phyloP scores from a whole-genome alignment of 2,797 vertebrate species.

The Catamblyrhynchus diadema region DNA sequence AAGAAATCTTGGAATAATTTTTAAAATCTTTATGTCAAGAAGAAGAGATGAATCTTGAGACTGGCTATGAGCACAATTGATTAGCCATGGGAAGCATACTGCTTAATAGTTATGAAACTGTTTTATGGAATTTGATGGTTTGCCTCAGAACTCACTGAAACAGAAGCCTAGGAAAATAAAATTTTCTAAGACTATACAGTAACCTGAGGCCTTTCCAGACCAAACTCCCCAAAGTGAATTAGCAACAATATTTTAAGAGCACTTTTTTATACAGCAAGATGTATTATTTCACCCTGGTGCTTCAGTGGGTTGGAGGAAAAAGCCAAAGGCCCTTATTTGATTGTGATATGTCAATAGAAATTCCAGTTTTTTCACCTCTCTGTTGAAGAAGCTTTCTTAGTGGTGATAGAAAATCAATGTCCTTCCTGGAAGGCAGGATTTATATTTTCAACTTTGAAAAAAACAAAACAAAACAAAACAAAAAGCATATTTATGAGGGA shows the following conservation, averaged over 20 bases:
- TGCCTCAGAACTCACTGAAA: neutral
- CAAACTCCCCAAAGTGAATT: neutral
- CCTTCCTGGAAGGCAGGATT: neutral
- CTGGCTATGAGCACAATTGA: neutral
- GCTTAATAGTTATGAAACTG: neutral
- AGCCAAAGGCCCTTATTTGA: neutral
- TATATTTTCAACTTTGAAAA: neutral
- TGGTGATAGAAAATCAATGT: neutral
- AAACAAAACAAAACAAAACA: neutral
- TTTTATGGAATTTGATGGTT: neutral
- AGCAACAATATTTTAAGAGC: neutral
- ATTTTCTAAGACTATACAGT: neutral
- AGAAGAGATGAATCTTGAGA: neutral
- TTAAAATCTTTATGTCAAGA: neutral
- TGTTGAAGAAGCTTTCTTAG: neutral
- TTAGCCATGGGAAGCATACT: neutral
- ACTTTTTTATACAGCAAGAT: neutral
- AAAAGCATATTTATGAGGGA: neutral
- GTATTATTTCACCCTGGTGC: neutral
- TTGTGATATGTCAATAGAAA: neutral
- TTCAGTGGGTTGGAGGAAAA: neutral
- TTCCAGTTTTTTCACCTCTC: neutral
- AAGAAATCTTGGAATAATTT: neutral
- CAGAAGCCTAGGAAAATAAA: neutral
- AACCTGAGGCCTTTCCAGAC: neutral